Base-by-base conservation (phyloP, 1,140 invertebrate species). In the Atta cephalotes region DNA sequence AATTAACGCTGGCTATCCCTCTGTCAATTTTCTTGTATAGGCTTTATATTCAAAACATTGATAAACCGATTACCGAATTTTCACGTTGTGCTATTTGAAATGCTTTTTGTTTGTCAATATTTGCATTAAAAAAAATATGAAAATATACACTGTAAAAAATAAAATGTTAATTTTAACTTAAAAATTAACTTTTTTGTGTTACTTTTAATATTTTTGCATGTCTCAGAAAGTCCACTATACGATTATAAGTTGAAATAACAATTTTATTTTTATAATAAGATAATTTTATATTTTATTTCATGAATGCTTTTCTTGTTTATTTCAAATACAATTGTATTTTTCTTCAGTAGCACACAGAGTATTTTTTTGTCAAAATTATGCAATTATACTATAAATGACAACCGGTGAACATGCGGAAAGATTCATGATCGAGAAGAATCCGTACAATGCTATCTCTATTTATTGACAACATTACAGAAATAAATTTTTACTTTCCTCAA, bases 381-480 rank as follows among this genome's bases (percentile, higher is more conserved):
- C 10, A 9, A 21, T 21, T 1, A 2, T 12, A 51, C 31, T 49
- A 16, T 49, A 72, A 65, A 25, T 16, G 16, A 65, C 9, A 31
- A 80, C 0, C 2, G n/a, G n/a, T 10, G n/a, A n/a, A 16, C 21
- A 45, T 45, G 25, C 10, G 25, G 12, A 2, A 31, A 79, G 6
- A 79, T 66, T 79, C 77, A 35, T 28, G 25, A 2, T 21, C 25
- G 18, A 31, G 10, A 28, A 63, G 21, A 5, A 18, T 31, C 12
- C 60, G 28, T n/a, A 39, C 39, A 28, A 25, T 49, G n/a, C 62
- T 10, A 53, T 51, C 4, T 3, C 28, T 45, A 31, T 14, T 86
- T 81, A 86, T 71, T 56, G 80, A 81, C 63, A 81, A 77, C 28
- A 56, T 62, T 51, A 58, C 28, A 28, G 6, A 56, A 84, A 74